Evolutionary conservation across 2,113 vertebrate species (phyloP), one percentile per base, ranked within the genome.

Genomic region (Addax nasomaculatus): DNA sequence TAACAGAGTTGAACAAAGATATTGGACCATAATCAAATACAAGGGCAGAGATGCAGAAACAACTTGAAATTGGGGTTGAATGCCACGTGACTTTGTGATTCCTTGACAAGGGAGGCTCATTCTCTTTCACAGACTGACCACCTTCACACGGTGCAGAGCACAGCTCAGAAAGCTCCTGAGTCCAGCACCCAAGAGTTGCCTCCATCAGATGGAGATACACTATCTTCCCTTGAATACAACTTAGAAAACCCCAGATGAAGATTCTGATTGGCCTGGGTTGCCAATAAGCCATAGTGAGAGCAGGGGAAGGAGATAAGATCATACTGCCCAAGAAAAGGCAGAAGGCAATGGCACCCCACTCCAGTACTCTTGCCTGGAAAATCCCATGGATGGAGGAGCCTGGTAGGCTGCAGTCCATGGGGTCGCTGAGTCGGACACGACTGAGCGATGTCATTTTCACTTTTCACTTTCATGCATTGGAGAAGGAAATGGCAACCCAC

Each of bases 1-100:
- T 80, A 60, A 93, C 39, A 90, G 92, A 96, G 89, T 86, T 90
- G 49, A 86, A 78, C 47, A 83, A 92, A 67, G 39, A 49, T 79
- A 30, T 23, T 79, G 53, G 45, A 60, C 11, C 33, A 16, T 19
- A 53, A 47, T 60, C 30, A 83, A 15, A 10, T 85, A 30, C 36
- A 93, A 89, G 43, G 10, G 2, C 58, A 91, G 55, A 36, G 21
- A 57, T 14, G 3, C 36, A 79, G 64, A 39, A 67, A 21, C 15
- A 90, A 33, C 5, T 16, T 43, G 39, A 85, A 78, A 60, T 5
- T 14, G 23, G 21, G 62, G 5, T 81, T 64, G 62, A 51, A 19
- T 12, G 67, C 15, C n/a, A n/a, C 2, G 4, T 53, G 45, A 16
- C 8, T 70, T 15, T 23, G n/a, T 27, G 36, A 19, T 19, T 86